A percentile compares a stretch with the other conserved stretches of the same genome.
phyloP scores from a whole-genome alignment of 2,113 vertebrate genomes.

The Odontesthes bonariensis region DNA sequence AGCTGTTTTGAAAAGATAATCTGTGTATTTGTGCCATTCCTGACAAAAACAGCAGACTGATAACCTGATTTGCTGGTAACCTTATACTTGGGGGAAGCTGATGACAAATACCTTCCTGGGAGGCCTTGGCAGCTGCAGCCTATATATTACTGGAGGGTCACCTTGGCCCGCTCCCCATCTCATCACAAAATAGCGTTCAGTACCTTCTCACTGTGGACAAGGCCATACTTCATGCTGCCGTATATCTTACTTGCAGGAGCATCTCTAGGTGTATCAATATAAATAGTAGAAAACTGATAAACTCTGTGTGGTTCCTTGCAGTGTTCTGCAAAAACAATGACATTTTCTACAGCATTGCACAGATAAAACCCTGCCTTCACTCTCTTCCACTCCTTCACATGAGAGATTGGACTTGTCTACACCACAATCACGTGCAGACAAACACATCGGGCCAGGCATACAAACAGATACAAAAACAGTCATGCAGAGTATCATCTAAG shows the following conservation, averaged over 20 bases:
- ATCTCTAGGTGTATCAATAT: slow-evolving; percentile 66
- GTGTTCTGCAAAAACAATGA: slow-evolving; percentile 48
- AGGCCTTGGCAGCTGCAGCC: slow-evolving; percentile 78
- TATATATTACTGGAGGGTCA: slow-evolving; percentile 83
- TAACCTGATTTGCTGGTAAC: slow-evolving; percentile 81
- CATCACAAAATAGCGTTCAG: slow-evolving; percentile 78
- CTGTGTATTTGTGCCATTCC: slow-evolving; percentile 74
- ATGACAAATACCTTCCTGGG: slow-evolving; percentile 83
- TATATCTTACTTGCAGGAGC: slow-evolving; percentile 66
- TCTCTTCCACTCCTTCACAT: slow-evolving; percentile 36
- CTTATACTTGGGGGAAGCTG: slow-evolving; percentile 73
- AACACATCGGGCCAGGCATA: slow-evolving; percentile 29
- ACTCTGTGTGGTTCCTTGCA: slow-evolving; percentile 53
- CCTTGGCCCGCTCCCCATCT: slow-evolving; percentile 78
- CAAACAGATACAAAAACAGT: slow-evolving; percentile 49
- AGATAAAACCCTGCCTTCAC: slow-evolving; percentile 43
- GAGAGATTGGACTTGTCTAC: slow-evolving; percentile 36
- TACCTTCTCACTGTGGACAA: slow-evolving; percentile 69
- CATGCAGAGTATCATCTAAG: slow-evolving; percentile 39
- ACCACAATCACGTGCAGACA: not conserved
- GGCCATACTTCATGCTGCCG: slow-evolving; percentile 71
- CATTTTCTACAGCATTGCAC: slow-evolving; percentile 46
- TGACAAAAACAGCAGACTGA: slow-evolving; percentile 76
- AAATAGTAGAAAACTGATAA: slow-evolving; percentile 70
- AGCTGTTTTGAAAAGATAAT: slow-evolving; percentile 68